A percentile compares a stretch with the other conserved stretches of the same genome.
These are phyloP conservation scores for Nyleta sp. DNA, from an alignment of 2,888 invertebrate genomes.

Conservation along the genomic window DNA sequence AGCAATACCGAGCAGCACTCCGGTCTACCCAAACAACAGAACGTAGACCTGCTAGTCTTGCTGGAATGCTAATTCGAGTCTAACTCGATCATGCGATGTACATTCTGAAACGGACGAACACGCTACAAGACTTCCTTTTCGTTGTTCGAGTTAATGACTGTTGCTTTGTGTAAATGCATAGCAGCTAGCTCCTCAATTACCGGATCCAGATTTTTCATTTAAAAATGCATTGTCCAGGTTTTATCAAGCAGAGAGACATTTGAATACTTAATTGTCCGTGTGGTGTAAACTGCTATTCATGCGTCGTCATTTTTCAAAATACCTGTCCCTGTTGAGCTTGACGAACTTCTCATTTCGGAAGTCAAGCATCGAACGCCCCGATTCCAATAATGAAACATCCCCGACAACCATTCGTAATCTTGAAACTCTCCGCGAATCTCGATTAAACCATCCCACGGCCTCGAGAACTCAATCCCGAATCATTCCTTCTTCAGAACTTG, in stretches of 20 bases:
- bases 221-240: constrained; percentile 9
- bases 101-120: constrained; percentile 42
- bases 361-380: constrained; percentile 23
- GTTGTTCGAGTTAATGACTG: constrained; percentile 53
- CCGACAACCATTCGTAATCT: constrained; percentile 51
- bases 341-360: constrained; percentile 34
- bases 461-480: constrained; percentile 53
- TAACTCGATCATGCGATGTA: constrained; percentile 62
- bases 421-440: constrained; percentile 50
- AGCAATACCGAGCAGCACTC: constrained; percentile 69
- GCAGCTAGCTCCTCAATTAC: constrained; percentile 16
- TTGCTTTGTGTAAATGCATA: constrained; percentile 37
- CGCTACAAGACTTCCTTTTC: constrained; percentile 59
- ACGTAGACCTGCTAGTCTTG: constrained; percentile 64
- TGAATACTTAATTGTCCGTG: constrained; percentile 18
- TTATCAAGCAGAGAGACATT: constrained; percentile 3
- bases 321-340: constrained; percentile 1
- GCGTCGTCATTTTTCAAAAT: neutral
- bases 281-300: neutral
- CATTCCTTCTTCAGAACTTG: constrained; percentile 36
- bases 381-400: constrained; percentile 58
- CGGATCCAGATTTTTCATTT: neutral
- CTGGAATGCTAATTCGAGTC: constrained; percentile 69
- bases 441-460: constrained; percentile 52
- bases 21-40: constrained; percentile 61